Base-by-base conservation (phyloP, 2,797 vertebrate species). In the Xerus rutilus region DNA sequence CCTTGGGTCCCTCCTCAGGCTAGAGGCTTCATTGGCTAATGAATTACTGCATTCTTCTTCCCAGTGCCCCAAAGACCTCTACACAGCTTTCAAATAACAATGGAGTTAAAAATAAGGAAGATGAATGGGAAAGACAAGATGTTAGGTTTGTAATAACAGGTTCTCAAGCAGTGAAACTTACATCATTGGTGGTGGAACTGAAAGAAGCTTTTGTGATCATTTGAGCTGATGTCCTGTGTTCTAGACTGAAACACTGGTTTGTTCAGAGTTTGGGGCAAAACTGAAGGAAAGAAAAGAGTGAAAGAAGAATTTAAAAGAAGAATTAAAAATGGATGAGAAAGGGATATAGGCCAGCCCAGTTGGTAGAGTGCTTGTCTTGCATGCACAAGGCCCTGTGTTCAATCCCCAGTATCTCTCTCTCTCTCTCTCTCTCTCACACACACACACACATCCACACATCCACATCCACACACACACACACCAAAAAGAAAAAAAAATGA, bases 91-190 rank as follows among this genome's bases (percentile, higher is more conserved):
- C 47, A 85, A 77, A 83, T 87, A 43, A 74, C 43, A 84, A 25
- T n/a, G 62, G 35, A 72, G 49, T 84, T 85, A 67, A 81, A 93
- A 93, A 39, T 76, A 94, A 78, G 70, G 76, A 78, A 82, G 76
- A 62, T 30, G n/a, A n/a, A 85, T 64, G n/a, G 49, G 49, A 93
- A 62, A 77, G 49, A 86, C 32, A 84, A 90, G 70, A 67, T 67
- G 57, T 88, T 96, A 65, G 64, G 23, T 95, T 79, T 95, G 14
- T 52, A 79, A 69, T 86, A 85, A 81, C 15, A 86, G n/a, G 92
- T 83, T 93, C 83, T 86, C 52, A 86, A 95, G 65, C 30, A 59
- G 21, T 47, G 59, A 93, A 88, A 67, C 7, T 92, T 92, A 84
- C 79, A 69, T 21, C 30, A 28, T 10, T 89, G 69, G 20, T 89